Evolutionary conservation across 2,888 invertebrate species (phyloP).

Genomic region (Andrena haemorrhoa): DNA sequence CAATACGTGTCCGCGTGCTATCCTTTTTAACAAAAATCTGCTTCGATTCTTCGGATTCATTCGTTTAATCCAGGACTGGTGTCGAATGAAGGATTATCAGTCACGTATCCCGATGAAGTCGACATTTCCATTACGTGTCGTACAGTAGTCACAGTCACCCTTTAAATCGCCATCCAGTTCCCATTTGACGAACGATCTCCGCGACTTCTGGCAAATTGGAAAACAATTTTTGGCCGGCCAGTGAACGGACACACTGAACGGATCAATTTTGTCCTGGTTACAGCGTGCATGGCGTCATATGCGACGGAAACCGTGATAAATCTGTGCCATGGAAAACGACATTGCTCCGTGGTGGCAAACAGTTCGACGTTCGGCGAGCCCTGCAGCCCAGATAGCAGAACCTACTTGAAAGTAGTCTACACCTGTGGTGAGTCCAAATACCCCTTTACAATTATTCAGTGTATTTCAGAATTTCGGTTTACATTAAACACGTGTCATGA

Average conservation of each 20-base stretch:
- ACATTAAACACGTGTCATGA: not conserved
- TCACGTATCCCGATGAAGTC: slow-evolving; percentile 33
- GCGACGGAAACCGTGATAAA: slow-evolving; percentile 97
- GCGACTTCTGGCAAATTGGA: slow-evolving; percentile 2
- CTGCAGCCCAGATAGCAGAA: slow-evolving; percentile 91
- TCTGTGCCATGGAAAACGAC: slow-evolving; percentile 93
- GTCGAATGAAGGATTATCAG: slow-evolving; percentile 13
- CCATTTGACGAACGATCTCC: slow-evolving; percentile 10
- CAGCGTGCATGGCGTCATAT: slow-evolving; percentile 95
- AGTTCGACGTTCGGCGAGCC: slow-evolving; percentile 93
- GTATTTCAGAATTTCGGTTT: not conserved
- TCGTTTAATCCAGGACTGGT: not conserved
- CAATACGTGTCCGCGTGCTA: no score
- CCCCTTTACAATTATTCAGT: not conserved
- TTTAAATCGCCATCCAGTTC: slow-evolving; percentile 30
- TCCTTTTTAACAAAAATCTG: no score
- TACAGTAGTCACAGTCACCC: slow-evolving; percentile 33
- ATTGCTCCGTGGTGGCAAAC: slow-evolving; percentile 92
- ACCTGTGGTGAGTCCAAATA: slow-evolving; percentile 91
- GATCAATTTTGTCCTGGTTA: slow-evolving; percentile 72
- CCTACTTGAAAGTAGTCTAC: slow-evolving; percentile 94
- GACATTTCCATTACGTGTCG: slow-evolving; percentile 26
- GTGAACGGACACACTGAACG: slow-evolving; percentile 1
- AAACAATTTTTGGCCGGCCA: slow-evolving; percentile 8
- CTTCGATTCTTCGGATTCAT: no score